phyloP scores from a whole-genome alignment of 2,888 invertebrate species.

The Microctonus brassicae region DNA sequence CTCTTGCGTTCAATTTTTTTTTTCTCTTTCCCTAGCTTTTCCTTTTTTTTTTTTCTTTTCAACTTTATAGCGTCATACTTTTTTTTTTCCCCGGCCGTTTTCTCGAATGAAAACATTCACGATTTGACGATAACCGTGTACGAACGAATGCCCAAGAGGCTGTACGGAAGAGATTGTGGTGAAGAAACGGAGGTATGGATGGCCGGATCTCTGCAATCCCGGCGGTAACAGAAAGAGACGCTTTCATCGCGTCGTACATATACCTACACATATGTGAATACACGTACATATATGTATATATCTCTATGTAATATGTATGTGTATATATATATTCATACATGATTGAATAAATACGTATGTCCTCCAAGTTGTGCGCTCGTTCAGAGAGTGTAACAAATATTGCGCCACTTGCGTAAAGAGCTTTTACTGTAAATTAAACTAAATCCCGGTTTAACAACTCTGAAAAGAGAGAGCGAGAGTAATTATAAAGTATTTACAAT shows the following conservation, averaged over 20 bases:
- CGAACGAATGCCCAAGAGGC: slow-evolving; percentile 13
- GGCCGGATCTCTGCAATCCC: slow-evolving; percentile 26
- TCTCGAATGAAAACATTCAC: slow-evolving; percentile 16
- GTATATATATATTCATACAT: slow-evolving; percentile 30
- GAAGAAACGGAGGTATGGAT: neutral
- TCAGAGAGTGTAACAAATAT: slow-evolving; percentile 41
- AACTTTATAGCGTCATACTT: slow-evolving; percentile 20
- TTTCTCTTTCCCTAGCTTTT: slow-evolving; percentile 11
- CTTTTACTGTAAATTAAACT: slow-evolving; percentile 46
- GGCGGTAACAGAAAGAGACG: slow-evolving; percentile 28
- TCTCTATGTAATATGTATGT: too few relatives aligned
- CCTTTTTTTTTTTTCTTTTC: slow-evolving; percentile 13
- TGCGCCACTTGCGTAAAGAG: slow-evolving; percentile 45
- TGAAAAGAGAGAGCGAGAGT: neutral
- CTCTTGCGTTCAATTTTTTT: slow-evolving; percentile 32
- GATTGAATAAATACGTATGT: slow-evolving; percentile 22
- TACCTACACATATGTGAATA: too few relatives aligned
- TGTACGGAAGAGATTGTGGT: neutral
- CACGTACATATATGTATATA: too few relatives aligned
- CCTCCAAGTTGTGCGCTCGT: slow-evolving; percentile 18
- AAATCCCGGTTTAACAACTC: slow-evolving; percentile 42
- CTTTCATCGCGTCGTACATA: slow-evolving; percentile 38
- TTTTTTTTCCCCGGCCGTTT: slow-evolving; percentile 15
- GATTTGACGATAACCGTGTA: slow-evolving; percentile 28
- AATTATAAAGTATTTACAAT: slow-evolving; percentile 34